Evolutionary conservation across 2,113 vertebrate species (phyloP), one percentile per base, ranked within the genome.

Genomic region (Grallaria varia): DNA sequence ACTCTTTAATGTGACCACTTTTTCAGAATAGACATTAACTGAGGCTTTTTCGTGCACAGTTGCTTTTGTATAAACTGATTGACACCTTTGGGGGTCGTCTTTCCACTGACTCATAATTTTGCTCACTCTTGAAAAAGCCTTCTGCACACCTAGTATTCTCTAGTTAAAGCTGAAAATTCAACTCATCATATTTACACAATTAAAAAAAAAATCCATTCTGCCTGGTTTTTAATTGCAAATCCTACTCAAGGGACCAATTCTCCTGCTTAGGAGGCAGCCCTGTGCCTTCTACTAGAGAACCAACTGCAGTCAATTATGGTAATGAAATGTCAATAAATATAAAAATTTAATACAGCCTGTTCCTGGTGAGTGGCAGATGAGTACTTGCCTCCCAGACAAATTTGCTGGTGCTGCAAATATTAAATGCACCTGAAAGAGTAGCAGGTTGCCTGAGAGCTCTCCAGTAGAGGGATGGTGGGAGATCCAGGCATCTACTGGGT

Each of bases 251-350:
- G 98, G 98, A 98, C 98, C 97, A 96, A 97, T 98, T 98, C 98
- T 98, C 97, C 96, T 98, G 98, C 98, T 98, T 98, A 98, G 98
- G 98, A 98, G 98, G 98, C 98, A 96, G 95, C 98, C 97, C 97
- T 90, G 98, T 97, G 97, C 98, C 98, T 98, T 98, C 98, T 98
- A 98, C 98, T 97, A 97, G 96, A 98, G 98, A 98, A 97, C 98
- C 98, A 96, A 98, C 98, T 96, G 97, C 98, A 99, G 99, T 99
- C 99, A 99, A 99, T 99, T 99, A 99, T 99, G 99, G 98, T 99
- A 99, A 99, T 99, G 99, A 99, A 99, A 99, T 99, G 99, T 99
- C 99, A 99, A 99, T 99, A 99, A 99, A 99, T 99, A 99, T 99
- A 99, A 99, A 99, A 99, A 99, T 99, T 99, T 99, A 98, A 99